Percentiles rank a stretch among this genome's conserved stretches.
Conservation (phyloP, 2,797 vertebrate genomes). For the Crax fasciolata region DNA sequence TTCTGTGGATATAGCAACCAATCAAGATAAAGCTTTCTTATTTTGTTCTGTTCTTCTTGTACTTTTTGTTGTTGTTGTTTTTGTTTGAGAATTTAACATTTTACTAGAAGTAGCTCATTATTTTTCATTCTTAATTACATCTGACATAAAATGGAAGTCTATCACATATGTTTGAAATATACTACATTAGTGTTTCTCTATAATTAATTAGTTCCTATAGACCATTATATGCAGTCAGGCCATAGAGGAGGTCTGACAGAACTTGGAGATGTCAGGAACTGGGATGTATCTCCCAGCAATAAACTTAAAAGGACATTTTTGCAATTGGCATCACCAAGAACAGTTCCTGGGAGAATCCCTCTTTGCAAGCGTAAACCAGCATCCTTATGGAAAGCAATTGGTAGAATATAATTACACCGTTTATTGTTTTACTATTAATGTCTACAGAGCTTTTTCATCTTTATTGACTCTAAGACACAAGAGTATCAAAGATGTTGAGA, state of each 20-base stretch:
- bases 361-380: neutral
- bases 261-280: neutral
- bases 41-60: neutral
- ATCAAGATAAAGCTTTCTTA: neutral
- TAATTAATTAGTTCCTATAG: neutral
- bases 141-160: neutral
- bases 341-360: slow-evolving; percentile 1
- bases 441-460: neutral
- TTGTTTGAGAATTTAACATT: neutral
- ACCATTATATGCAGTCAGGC: neutral
- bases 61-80: neutral
- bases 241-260: neutral
- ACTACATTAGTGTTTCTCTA: neutral
- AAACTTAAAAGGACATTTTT: neutral
- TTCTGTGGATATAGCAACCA: neutral
- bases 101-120: neutral
- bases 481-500: neutral
- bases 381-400: neutral
- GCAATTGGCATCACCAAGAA: slow-evolving; percentile 10
- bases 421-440: neutral
- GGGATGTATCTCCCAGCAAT: neutral
- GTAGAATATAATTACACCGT: neutral
- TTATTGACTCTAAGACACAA: neutral
- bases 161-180: neutral
- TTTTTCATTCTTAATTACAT: slow-evolving; percentile 14